A percentile compares a stretch with the other conserved stretches of the same genome.
Evolutionary conservation across 2,113 vertebrate species (phyloP).

Genomic region (Pterocles gutturalis): DNA sequence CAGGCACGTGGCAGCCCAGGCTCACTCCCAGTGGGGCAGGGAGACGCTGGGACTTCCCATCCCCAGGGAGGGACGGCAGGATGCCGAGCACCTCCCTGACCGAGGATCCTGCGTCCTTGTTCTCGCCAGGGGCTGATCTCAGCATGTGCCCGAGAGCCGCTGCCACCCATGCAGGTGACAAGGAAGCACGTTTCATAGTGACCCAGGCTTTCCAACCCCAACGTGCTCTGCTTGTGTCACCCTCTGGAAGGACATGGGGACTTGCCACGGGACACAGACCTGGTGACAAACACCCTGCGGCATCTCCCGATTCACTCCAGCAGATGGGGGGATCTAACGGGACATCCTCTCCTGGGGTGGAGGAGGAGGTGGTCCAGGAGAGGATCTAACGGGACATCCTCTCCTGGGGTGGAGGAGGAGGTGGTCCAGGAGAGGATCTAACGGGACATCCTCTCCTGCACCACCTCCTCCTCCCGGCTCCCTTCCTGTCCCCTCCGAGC

Average conservation of each 20-base stretch:
- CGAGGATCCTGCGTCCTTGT: not conserved
- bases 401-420: no score
- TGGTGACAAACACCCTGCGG: no score
- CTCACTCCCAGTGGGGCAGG: not conserved
- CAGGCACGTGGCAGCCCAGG: fast-evolving
- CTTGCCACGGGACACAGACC: no score
- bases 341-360: not conserved
- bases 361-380: no score
- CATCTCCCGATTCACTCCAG: not conserved
- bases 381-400: no score
- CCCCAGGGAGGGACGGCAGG: not conserved
- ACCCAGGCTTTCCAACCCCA: not conserved
- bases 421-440: no score
- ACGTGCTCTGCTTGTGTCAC: not conserved
- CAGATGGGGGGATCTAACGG: fast-evolving
- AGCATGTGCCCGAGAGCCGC: fast-evolving
- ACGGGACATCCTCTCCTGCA: not conserved
- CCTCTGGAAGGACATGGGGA: not conserved
- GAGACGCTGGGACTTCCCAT: not conserved
- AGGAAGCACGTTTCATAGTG: not conserved
- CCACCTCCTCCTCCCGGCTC: not conserved
- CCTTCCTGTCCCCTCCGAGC: not conserved
- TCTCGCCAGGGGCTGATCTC: not conserved
- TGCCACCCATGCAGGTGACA: not conserved
- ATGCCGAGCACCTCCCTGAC: not conserved